Evolutionary conservation across 35 echinoderm and acorn worm genomes (phyloP), one percentile per base, ranked within the genome.

Genomic region (Amphiura filiformis): DNA sequence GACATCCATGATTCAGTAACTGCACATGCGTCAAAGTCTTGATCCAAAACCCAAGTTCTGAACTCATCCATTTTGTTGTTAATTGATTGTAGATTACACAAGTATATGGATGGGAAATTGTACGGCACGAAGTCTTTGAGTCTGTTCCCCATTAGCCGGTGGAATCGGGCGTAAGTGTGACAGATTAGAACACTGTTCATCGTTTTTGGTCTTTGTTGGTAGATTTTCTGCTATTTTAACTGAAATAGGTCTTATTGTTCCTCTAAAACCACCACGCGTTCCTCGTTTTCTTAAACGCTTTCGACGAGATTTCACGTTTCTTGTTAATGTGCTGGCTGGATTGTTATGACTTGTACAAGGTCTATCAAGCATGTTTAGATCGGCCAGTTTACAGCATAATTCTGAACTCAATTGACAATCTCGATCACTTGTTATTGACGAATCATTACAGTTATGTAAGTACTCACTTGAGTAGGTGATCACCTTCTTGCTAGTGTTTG

Each of bases 71-170:
- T n/a, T n/a, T n/a, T n/a, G n/a, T n/a, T n/a, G n/a, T n/a, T n/a
- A n/a, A n/a, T 14, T 14, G 31, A 22, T 38, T 13, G 47, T 57
- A 22, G 78, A 82, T 0, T 57, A 37, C 15, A 42, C 49, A 39
- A 82, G 81, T 20, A 37, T 39, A 14, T 31, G 40, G 13, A 49
- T 81, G 12, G 47, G 87, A 15, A 79, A 79, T 56, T 78, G 87
- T 34, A 78, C 33, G 86, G 79, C 61, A n/a, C 81, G 35, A n/a
- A 38, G 42, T 13, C 23, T 82, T 26, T 30, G 82, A 64, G 78
- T 57, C 20, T 38, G 65, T 32, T 5, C 41, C 1, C 1, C 39
- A 28, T n/a, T n/a, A n/a, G n/a, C n/a, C n/a, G n/a, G n/a, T n/a
- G n/a, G n/a, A n/a, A 38, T 37, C 18, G 37, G 22, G 38, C 34